Percentiles rank a stretch among this genome's conserved stretches.
Conservation (phyloP, 2,888 invertebrate species). For the Brachypterus glaber region DNA sequence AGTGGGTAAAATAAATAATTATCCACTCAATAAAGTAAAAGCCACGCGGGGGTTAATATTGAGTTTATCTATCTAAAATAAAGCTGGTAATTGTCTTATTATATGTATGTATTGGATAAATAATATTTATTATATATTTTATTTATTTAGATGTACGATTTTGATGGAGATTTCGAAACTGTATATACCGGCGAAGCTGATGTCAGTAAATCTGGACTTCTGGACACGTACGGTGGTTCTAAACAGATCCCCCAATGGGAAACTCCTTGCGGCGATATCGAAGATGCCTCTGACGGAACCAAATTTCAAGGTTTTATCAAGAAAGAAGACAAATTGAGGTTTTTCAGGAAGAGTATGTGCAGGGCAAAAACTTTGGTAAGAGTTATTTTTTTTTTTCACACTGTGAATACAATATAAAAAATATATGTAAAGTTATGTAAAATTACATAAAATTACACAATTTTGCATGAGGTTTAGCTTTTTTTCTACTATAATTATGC, state of each 20-base stretch:
- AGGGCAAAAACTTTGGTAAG: constrained; percentile 69
- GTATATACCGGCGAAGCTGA: constrained; percentile 63
- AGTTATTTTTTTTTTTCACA: constrained; percentile 17
- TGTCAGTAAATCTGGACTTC: constrained; percentile 51
- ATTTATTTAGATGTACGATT: constrained; percentile 69
- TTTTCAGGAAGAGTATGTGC: constrained; percentile 80
- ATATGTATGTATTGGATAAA: no score
- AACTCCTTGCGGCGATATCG: constrained; percentile 66
- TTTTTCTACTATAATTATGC: no score
- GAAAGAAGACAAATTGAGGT: constrained; percentile 59
- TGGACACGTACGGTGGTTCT: constrained; percentile 68
- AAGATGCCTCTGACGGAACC: constrained; percentile 73
- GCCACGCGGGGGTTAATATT: no score
- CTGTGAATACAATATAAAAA: no score
- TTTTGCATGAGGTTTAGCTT: no score
- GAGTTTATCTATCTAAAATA: no score
- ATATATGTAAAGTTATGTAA: no score
- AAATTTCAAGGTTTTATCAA: constrained; percentile 67
- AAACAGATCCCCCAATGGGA: constrained; percentile 68
- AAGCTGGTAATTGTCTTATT: no score
- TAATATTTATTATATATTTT: no score
- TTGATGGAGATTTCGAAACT: constrained; percentile 68
- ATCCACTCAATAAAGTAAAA: no score
- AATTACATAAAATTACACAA: no score
- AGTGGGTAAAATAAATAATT: no score